phyloP scores from a whole-genome alignment of 1,140 invertebrate species.

The Arctopsyche grandis region DNA sequence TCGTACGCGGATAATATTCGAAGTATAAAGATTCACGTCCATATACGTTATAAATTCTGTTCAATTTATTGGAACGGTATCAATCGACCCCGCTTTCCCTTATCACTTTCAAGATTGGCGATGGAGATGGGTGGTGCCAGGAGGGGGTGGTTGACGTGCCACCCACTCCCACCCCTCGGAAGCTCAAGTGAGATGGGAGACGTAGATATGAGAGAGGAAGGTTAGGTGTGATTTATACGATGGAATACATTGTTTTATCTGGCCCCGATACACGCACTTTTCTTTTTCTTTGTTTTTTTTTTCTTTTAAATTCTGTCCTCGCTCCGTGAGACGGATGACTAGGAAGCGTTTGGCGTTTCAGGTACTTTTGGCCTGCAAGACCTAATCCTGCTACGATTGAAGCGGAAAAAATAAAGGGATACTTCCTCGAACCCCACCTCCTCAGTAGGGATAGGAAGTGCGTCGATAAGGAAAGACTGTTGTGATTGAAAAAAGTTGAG shows the following conservation, averaged over 20 bases:
- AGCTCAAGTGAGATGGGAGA: conserved; percentile 34
- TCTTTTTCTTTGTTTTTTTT: conserved; percentile 10
- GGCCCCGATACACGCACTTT: conserved; percentile 39
- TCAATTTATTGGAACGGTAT: conserved; percentile 29
- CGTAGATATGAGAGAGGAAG: conserved; percentile 46
- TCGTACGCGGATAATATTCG: too few relatives aligned
- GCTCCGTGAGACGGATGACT: not conserved
- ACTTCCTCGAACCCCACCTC: not conserved
- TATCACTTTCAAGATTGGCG: conserved; percentile 21
- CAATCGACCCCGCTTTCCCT: conserved; percentile 29
- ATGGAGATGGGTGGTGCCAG: conserved; percentile 1
- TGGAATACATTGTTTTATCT: conserved; percentile 52
- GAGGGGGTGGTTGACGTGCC: not conserved
- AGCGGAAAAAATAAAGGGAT: not conserved
- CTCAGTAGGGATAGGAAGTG: not conserved
- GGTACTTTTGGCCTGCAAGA: not conserved
- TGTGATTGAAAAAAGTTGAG: conserved; percentile 21
- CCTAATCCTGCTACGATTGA: not conserved
- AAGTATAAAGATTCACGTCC: too few relatives aligned
- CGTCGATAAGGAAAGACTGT: conserved; percentile 15
- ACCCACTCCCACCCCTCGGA: not conserved
- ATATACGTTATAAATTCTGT: conserved; percentile 13
- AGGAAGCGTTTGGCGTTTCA: too few relatives aligned
- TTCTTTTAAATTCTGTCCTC: conserved; percentile 51
- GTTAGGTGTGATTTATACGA: conserved; percentile 54